Conservation (phyloP, 2,888 invertebrate genomes). For the Cistogaster globosa region DNA sequence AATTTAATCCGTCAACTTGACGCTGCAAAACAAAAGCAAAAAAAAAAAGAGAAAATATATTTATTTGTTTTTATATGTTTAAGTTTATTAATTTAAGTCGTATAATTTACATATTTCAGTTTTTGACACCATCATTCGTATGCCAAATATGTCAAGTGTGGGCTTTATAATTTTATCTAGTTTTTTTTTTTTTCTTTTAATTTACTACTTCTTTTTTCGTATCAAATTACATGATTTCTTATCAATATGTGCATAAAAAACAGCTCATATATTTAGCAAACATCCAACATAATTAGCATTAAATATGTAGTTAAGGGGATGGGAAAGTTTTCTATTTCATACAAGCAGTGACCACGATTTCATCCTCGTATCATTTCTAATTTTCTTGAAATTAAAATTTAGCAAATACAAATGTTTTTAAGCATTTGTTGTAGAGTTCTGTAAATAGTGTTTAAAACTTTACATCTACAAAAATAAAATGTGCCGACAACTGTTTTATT, state of each 20-base stretch:
- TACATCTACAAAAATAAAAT: no score
- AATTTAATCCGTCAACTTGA: constrained; percentile 66
- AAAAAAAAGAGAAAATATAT: not conserved
- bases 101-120: no score
- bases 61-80: no score
- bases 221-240: constrained; percentile 33
- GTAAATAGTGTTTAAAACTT: no score
- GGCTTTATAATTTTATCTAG: constrained; percentile 17
- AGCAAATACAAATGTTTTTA: no score
- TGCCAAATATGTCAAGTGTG: constrained; percentile 6
- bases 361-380: no score
- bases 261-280: constrained; percentile 14
- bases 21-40: constrained; percentile 47
- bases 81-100: no score
- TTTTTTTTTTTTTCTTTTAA: no score
- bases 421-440: no score
- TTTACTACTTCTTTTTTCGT: constrained; percentile 12
- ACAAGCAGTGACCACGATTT: no score
- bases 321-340: not conserved
- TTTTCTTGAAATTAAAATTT: no score
- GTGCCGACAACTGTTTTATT: no score
- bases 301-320: not conserved
- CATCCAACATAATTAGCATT: constrained; percentile 40
- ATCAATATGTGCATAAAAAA: not conserved
- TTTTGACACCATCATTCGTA: constrained; percentile 43